Evolutionary conservation across 2,797 vertebrate genomes (phyloP), one percentile per base, ranked within the genome.

Genomic region (Paedocypris micromegethes): DNA sequence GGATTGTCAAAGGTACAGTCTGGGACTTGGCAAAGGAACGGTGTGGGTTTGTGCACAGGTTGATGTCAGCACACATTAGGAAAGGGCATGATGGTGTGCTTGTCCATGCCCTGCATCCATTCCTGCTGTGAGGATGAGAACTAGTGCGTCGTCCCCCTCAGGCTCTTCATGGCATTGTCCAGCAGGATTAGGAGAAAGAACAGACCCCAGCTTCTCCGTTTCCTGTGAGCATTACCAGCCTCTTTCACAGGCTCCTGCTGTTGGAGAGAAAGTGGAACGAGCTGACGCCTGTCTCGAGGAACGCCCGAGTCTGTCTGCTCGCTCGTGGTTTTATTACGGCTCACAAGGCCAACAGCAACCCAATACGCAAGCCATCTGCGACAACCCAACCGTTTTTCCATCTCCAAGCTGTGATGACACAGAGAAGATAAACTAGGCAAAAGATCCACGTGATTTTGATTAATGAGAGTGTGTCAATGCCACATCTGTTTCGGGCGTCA

Each of bases 281-380:
- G 23, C 23, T 23, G 71, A 80, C 45, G 46, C 6, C 39, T 60
- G 52, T 46, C 60, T 52, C 9, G n/a, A 23, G 60, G 52, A 82
- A 83, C 78, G 74, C 70, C 74, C 0, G 23, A 74, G 77, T 80
- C 67, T 66, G 75, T 83, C 81, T 81, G 78, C 76, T 82, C 79
- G 82, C 82, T 73, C 73, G 79, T 44, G n/a, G 79, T 86, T 81
- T 78, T 64, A 79, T 81, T 82, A 75, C 82, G 72, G 78, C 74
- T 73, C 70, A 79, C 72, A 82, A 79, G 78, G 72, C 68, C 80
- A 78, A 61, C 54, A 76, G 72, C 57, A 77, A 66, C 67, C 70
- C 64, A 72, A 75, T 76, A 74, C 77, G 70, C 66, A 58, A 74
- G 77, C 78, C 83, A 85, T 84, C 84, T 87, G 85, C 80, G 84